A percentile compares a stretch with the other conserved stretches of the same genome.
Conservation (phyloP, 2,888 invertebrate species). For the Drosophila merina region DNA sequence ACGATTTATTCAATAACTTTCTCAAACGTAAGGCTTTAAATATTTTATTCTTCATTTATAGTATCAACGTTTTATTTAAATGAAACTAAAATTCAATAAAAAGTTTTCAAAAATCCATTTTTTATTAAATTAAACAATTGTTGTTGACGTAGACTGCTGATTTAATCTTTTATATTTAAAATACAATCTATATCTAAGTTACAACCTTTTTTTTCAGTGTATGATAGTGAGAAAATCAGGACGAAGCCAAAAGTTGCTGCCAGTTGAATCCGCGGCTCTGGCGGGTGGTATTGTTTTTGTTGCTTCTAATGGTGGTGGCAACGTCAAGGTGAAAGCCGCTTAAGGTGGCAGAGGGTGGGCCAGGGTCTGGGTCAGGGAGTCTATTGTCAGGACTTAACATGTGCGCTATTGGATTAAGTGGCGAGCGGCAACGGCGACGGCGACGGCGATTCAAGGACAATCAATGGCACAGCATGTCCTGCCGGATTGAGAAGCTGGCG, state of each 20-base stretch:
- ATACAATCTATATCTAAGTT: background rate
- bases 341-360: constrained; percentile 41
- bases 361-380: constrained; percentile 9
- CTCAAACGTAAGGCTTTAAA: no score
- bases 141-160: no score
- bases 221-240: constrained; percentile 64
- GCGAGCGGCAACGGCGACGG: constrained; percentile 12
- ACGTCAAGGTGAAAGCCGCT: constrained; percentile 79
- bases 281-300: constrained; percentile 30
- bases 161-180: no score
- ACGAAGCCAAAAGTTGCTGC: constrained; percentile 28
- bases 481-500: constrained; percentile 20
- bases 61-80: no score
- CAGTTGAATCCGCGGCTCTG: constrained; percentile 13
- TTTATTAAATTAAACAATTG: no score
- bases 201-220: constrained; percentile 29
- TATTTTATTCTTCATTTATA: no score
- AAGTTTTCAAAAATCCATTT: no score
- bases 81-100: no score
- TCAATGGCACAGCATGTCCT: constrained; percentile 79
- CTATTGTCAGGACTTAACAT: constrained; percentile 67
- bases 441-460: constrained; percentile 74
- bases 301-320: constrained; percentile 37
- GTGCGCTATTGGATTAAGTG: constrained; percentile 53
- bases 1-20: no score